Conservation (phyloP, 2,113 vertebrate species). For the Bambusicola thoracicus region DNA sequence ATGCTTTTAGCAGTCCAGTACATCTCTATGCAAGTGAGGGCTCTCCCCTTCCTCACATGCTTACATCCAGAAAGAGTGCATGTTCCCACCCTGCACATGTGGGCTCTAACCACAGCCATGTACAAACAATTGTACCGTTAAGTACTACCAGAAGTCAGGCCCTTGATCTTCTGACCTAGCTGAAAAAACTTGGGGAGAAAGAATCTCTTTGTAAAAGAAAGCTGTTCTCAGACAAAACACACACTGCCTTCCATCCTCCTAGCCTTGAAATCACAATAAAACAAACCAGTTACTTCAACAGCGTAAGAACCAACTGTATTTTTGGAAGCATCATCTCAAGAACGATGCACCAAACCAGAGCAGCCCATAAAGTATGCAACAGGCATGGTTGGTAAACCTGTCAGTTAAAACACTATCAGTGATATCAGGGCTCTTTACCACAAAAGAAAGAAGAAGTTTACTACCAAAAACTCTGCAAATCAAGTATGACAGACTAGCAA, state of each 20-base stretch:
- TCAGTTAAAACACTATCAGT: not conserved
- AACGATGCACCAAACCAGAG: not conserved
- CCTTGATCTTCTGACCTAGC: not conserved
- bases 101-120: not conserved
- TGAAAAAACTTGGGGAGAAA: not conserved
- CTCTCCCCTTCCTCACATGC: not conserved
- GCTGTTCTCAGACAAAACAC: not conserved
- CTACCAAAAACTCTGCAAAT: not conserved
- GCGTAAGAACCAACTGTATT: not conserved
- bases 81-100: fast-evolving
- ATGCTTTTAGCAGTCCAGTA: not conserved
- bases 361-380: not conserved
- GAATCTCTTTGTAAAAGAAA: not conserved
- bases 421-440: not conserved
- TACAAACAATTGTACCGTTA: too few relatives aligned
- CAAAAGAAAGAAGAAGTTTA: not conserved
- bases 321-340: not conserved
- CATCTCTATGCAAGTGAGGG: not conserved
- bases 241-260: not conserved
- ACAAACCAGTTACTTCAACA: not conserved
- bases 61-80: not conserved
- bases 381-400: not conserved
- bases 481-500: not conserved
- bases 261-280: not conserved
- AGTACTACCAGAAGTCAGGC: not conserved